Evolutionary conservation across 2,888 invertebrate species (phyloP), one percentile per base, ranked within the genome.

Genomic region (Candidula unifasciata): DNA sequence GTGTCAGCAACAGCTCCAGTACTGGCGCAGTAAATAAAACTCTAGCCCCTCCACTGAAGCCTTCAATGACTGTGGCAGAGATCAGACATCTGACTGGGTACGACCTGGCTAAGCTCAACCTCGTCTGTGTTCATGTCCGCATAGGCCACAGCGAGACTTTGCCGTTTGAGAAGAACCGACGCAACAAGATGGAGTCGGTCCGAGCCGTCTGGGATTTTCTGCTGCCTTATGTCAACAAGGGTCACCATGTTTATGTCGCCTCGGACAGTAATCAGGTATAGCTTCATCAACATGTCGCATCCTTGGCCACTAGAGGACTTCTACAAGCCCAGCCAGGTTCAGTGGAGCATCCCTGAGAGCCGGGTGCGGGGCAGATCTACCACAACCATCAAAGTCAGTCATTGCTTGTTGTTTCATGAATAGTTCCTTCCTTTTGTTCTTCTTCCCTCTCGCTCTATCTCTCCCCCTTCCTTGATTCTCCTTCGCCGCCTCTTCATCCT

Each of bases 191-290:
- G 37, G 33, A 44, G 1, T 37, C 76, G 33, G 54, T 85, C 5
- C 21, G 52, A 2, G 78, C 66, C 1, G 60, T 87, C 13, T 87
- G 87, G 88, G 60, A 79, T 5, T 87, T 88, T 33, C 16, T 86
- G 35, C 54, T 80, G 18, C 69, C 64, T 3, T 86, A 79, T 27
- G 73, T 80, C 18, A 54, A 54, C 18, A 86, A 82, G 37, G 86
- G 85, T 18, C 79, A 83, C 57, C 79, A 86, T 27, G 69, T 86
- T 27, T 87, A 87, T 37, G 66, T 88, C n/a, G 87, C 87, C 18
- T 84, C 88, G 13, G 88, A 88, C 76, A 74, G 74, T 3, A 54
- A 83, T 24, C 80, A 87, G 35, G 88, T 87, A 10, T 3, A n/a
- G n/a, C n/a, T n/a, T n/a, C n/a, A n/a, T n/a, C n/a, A n/a, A n/a